Evolutionary conservation across 2,797 vertebrate species (phyloP), one percentile per base, ranked within the genome.

Genomic region (Numenius phaeopus): DNA sequence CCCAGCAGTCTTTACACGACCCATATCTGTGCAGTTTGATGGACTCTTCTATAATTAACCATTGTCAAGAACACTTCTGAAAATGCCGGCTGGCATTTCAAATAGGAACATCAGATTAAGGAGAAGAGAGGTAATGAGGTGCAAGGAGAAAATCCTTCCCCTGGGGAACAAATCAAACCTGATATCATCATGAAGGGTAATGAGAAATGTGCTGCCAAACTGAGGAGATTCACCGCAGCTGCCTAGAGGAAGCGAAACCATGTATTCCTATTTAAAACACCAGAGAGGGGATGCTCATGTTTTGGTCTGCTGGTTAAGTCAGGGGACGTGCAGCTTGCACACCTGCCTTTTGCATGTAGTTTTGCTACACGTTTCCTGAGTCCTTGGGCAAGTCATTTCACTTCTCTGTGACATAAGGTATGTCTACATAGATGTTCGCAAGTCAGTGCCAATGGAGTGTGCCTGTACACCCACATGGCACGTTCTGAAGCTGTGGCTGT

Each of bases 141-240:
- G 93, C 95, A 94, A 91, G 95, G 83, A 97, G 80, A 95, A 97
- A 97, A 95, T 97, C 87, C 94, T 93, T 93, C 95, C 87, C 87
- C 91, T 90, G 59, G 66, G 95, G 93, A 89, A 32, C 87, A 94
- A 95, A 94, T 96, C 97, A 95, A 94, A 95, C 87, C 62, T 90
- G 95, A 88, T 96, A 95, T 22, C 85, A 88, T 97, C 91, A 72
- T 82, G 86, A 81, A 94, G 66, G 39, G 85, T 96, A 96, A 95
- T 96, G 85, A 95, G 89, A 97, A 96, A 94, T 89, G 90, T 49
- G 30, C 46, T 83, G 49, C 75, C 4, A 4, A 85, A 71, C 59
- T 73, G 89, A 59, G 65, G 58, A 84, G 91, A 85, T 90, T 89
- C 78, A 40, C 40, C 8, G 3, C 1, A 9, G 83, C 91, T 96